Evolutionary conservation across 2,113 vertebrate species (phyloP), one percentile per base, ranked within the genome.

Genomic region (Eurystomus gularis): DNA sequence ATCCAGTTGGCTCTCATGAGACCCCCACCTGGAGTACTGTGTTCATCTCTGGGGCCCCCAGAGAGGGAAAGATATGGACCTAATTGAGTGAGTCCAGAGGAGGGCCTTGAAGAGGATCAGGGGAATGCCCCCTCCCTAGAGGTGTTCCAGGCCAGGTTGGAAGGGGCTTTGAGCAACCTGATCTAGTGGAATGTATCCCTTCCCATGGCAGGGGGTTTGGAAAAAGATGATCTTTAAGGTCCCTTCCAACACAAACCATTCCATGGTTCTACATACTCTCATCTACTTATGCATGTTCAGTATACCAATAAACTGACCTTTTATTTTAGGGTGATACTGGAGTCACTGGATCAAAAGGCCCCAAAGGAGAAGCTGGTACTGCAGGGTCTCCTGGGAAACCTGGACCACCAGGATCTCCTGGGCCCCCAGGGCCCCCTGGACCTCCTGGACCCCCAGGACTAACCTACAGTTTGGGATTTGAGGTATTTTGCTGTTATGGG

Each of bases 291-390:
- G 17, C 7, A 25, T 61, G 29, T 24, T 48, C 60, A 42, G 10
- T 54, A 31, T 80, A 52, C 71, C 42, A 55, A 54, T 23, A 91
- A 39, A 28, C 29, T 79, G 42, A 52, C 25, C 10, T 93, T 94
- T 96, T 94, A 51, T 82, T 97, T 94, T 60, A 99, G 99, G 99
- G 99, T 69, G 99, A 99, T 72, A 90, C 89, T 25, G 99, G 99
- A 54, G 92, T 82, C 65, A 82, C 92, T 96, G 99, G 99, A 57
- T 94, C 98, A 65, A 97, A 98, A 83, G 99, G 99, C 3, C 86
- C 97, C 19, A 98, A 98, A 46, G 99, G 99, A 29, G 92, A 98
- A 92, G 87, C 97, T 9, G 99, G 99, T 80, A 82, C 97, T 87
- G 94, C 97, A 76, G 99, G 99, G 4, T 93, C 83, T 64, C 97